A percentile compares a stretch with the other conserved stretches of the same genome.
These are phyloP conservation scores for Sphaeridia pumilis DNA, from an alignment of 2,888 invertebrate species.

Conservation along the genomic window DNA sequence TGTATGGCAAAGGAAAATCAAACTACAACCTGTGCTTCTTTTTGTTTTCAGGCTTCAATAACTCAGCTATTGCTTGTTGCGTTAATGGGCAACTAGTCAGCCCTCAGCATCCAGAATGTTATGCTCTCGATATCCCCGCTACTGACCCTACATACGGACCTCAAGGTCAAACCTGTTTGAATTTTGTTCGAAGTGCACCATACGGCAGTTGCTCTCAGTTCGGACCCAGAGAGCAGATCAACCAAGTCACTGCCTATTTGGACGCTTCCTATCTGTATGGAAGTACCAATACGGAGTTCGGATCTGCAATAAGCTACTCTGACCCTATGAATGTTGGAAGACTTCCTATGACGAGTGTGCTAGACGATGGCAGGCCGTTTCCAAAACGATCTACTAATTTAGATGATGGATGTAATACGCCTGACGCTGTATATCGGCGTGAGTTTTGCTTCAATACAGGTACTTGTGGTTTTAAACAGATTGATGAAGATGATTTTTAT, in stretches of 20 bases:
- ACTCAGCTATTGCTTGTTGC: conserved; percentile 62
- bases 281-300: conserved; percentile 39
- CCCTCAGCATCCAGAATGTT: conserved; percentile 60
- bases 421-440: conserved; percentile 54
- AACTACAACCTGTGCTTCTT: too few relatives aligned
- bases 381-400: conserved; percentile 51
- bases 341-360: conserved; percentile 51
- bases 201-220: conserved; percentile 9
- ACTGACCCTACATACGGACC: conserved; percentile 56
- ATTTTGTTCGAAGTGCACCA: conserved; percentile 73
- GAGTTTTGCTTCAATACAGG: conserved; percentile 69
- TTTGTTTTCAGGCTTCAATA: conserved; percentile 49
- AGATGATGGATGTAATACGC: conserved; percentile 64
- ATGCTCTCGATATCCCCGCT: conserved; percentile 52
- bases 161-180: conserved; percentile 64
- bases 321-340: conserved; percentile 45
- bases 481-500: too few relatives aligned
- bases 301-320: background rate
- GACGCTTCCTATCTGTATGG: conserved; percentile 79
- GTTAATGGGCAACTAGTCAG: conserved; percentile 17
- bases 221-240: conserved; percentile 67
- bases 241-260: conserved; percentile 68
- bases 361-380: conserved; percentile 53
- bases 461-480: too few relatives aligned
- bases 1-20: too few relatives aligned